Base-by-base conservation (phyloP, 2,113 vertebrate species). In the Mormyrus lacerda region DNA sequence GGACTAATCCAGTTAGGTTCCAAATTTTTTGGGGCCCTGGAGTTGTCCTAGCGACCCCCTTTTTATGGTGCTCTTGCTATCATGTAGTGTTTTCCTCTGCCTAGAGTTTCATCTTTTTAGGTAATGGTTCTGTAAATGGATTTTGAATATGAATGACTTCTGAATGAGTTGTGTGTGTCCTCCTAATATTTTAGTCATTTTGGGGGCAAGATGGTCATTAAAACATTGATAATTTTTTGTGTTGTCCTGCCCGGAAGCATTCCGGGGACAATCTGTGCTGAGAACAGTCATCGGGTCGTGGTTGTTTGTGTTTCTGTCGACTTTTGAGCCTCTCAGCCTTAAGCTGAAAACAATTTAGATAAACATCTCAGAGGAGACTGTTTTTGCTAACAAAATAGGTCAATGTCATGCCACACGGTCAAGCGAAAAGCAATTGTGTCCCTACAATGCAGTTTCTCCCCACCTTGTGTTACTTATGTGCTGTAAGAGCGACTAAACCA, bases 321-420 rank as follows among this genome's bases (percentile, higher is more conserved):
- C 73, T 79, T 79, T 39, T 42, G 13, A 19, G 73, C 35, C 17
- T 42, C 73, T 35, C 5, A 2, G 35, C 73, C 73, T 79, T 35
- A 42, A 35, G 73, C 73, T 39, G 73, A 79, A 79, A 79, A 79
- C 73, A 79, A 79, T 79, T 79, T 79, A 79, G 73, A 69, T 69
- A 69, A 69, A 11, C 69, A 76, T 76, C 35, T 79, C 73, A 5
- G 73, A 42, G 73, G 73, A 42, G 73, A 39, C 73, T 17, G 73
- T 42, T 79, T 42, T 19, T 79, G 73, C 35, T 79, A 19, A 39
- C 35, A 39, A 79, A 79, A 42, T 42, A 42, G 73, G 73, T 42
- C 73, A 79, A 79, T 79, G 73, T 42, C 73, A 79, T 79, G 73
- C 35, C 19, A 42, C 73, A 42, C 1, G 35, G 35, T 79, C 35